Evolutionary conservation across 2,113 vertebrate genomes (phyloP).

Genomic region (Dendropsophus ebraccatus): DNA sequence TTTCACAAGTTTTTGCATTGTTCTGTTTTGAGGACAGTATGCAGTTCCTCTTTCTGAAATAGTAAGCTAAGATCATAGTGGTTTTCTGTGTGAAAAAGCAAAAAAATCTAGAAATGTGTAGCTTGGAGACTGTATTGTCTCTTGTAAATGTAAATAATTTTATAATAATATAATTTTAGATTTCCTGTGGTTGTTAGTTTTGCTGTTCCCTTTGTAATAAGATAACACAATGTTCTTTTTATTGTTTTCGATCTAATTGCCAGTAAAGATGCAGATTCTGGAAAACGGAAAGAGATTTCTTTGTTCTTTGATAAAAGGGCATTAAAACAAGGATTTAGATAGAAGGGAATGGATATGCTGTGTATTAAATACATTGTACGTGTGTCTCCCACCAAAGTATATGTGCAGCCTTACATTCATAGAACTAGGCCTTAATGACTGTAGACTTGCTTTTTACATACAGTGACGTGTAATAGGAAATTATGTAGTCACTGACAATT

Average conservation of each 20-base stretch:
- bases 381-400: too few relatives aligned
- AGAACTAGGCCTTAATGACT: too few relatives aligned
- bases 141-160: background rate
- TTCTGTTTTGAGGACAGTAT: background rate
- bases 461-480: too few relatives aligned
- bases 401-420: too few relatives aligned
- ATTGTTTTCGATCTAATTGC: background rate
- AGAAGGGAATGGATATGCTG: background rate
- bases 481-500: too few relatives aligned
- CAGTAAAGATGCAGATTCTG: background rate
- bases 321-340: too few relatives aligned
- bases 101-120: background rate
- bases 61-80: background rate
- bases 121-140: background rate
- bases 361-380: background rate
- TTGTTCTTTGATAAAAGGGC: background rate
- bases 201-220: background rate
- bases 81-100: background rate
- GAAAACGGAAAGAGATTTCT: background rate
- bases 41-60: background rate
- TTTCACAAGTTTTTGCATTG: background rate
- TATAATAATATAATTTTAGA: background rate
- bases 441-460: too few relatives aligned
- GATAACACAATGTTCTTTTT: conserved; percentile 11
- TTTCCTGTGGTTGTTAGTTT: background rate